Percentiles rank a stretch among this genome's conserved stretches.
phyloP scores from a whole-genome alignment of 2,113 vertebrate genomes.

The Perccottus glenii region DNA sequence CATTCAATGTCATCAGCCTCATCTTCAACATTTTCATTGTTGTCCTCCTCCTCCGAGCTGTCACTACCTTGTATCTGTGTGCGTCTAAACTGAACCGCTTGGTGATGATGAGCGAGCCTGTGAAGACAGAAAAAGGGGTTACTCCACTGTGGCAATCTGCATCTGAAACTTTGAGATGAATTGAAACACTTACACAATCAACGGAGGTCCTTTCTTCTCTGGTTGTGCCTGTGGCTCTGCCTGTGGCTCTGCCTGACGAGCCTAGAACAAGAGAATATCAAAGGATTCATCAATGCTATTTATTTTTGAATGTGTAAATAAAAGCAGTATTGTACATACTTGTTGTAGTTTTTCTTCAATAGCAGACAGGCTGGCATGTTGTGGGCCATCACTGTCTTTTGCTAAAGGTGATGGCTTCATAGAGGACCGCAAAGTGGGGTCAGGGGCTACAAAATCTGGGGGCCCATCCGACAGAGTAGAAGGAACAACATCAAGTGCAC shows the following conservation, averaged over 20 bases:
- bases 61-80: conserved; percentile 82
- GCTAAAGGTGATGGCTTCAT: conserved; percentile 27
- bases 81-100: conserved; percentile 85
- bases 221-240: conserved; percentile 21
- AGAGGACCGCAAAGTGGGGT: conserved; percentile 46
- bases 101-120: conserved; percentile 85
- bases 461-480: conserved; percentile 68
- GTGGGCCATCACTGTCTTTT: conserved; percentile 36
- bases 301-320: not conserved
- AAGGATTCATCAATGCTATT: not conserved
- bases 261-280: conserved; percentile 51
- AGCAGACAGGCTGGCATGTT: conserved; percentile 53
- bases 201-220: conserved; percentile 63
- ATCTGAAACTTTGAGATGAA: not conserved
- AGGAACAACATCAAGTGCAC: conserved; percentile 34
- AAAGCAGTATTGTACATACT: conserved; percentile 50
- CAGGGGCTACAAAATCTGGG: conserved; percentile 76
- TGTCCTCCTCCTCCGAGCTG: conserved; percentile 79
- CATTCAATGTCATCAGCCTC: conserved; percentile 82
- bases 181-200: conserved; percentile 75
- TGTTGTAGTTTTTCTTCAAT: conserved; percentile 76
- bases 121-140: conserved; percentile 7
- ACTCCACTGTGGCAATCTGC: not conserved
- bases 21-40: conserved; percentile 58
- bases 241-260: conserved; percentile 62